phyloP scores from a whole-genome alignment of 2,888 invertebrate species.

The Zaprionus lineosus region DNA sequence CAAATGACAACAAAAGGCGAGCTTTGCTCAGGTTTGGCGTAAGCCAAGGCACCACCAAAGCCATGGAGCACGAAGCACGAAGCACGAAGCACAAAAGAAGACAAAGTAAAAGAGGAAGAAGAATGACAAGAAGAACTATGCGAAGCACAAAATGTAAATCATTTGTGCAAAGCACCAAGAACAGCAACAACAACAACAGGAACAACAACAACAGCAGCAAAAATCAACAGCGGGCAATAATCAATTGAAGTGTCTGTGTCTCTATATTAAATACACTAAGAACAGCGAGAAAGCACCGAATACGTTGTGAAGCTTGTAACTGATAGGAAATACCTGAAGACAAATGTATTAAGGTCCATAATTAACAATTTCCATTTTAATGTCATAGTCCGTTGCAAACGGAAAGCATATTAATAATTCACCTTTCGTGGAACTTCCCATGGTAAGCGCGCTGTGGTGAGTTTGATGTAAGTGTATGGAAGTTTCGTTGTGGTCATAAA shows the following conservation, averaged over 20 bases:
- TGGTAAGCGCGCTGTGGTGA: too few relatives aligned
- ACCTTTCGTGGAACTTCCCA: too few relatives aligned
- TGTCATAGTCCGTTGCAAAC: too few relatives aligned
- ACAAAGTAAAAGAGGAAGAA: conserved; percentile 14
- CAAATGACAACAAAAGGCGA: conserved; percentile 76
- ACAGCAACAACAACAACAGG: conserved; percentile 26
- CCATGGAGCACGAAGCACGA: conserved; percentile 21
- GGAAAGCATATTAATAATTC: too few relatives aligned
- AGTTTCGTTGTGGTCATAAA: conserved; percentile 16
- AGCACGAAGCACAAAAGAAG: conserved; percentile 1
- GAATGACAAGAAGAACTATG: conserved; percentile 40
- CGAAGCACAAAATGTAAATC: conserved; percentile 65
- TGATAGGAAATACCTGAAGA: too few relatives aligned
- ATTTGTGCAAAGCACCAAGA: conserved; percentile 42
- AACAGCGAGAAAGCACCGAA: background rate
- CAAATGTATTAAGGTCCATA: too few relatives aligned
- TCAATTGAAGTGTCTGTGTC: conserved; percentile 75
- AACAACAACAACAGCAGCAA: conserved; percentile 36
- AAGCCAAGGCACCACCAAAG: conserved; percentile 8
- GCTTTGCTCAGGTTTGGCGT: conserved; percentile 36
- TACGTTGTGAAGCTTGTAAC: background rate
- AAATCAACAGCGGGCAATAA: conserved; percentile 55
- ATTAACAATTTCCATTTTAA: too few relatives aligned
- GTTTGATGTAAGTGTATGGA: conserved; percentile 19
- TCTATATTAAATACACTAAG: conserved; percentile 37